Conservation (phyloP, 2,888 invertebrate species). For the Drosophila falleni region DNA sequence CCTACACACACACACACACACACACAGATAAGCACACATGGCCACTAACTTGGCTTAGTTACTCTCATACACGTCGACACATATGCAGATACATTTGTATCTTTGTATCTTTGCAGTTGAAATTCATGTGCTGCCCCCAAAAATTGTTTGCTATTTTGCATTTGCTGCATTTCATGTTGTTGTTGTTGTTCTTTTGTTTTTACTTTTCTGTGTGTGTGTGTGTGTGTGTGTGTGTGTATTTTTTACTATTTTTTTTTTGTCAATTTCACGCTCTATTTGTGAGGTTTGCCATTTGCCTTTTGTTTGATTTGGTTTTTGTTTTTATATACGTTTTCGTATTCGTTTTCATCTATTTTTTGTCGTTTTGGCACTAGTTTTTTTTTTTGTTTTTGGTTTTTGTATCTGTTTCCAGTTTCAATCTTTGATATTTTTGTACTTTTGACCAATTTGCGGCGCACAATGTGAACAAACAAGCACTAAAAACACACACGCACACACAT, state of each 20-base stretch:
- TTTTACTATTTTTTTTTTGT: conserved; percentile 49
- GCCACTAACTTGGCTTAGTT: conserved; percentile 13
- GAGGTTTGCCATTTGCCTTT: conserved; percentile 75
- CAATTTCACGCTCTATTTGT: conserved; percentile 80
- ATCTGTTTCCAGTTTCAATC: conserved; percentile 55
- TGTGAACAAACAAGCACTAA: conserved; percentile 69
- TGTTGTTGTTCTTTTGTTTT: conserved; percentile 13
- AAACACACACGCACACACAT: conserved; percentile 30
- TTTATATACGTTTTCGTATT: conserved; percentile 1
- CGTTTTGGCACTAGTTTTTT: conserved; percentile 18
- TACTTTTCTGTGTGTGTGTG: conserved; percentile 15
- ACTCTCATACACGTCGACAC: conserved; percentile 17
- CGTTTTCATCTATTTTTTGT: conserved; percentile 35
- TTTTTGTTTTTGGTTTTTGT: conserved; percentile 10
- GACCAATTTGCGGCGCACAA: conserved; percentile 78
- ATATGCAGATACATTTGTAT: conserved; percentile 35
- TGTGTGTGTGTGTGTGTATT: conserved; percentile 3
- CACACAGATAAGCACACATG: conserved; percentile 5
- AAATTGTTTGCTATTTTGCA: conserved; percentile 68
- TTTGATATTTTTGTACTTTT: conserved; percentile 80
- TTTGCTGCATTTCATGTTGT: conserved; percentile 52
- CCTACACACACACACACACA: conserved; percentile 18
- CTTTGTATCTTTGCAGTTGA: conserved; percentile 42
- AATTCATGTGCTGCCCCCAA: conserved; percentile 40
- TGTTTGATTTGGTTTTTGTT: conserved; percentile 62